Base-by-base conservation (phyloP, 2,797 vertebrate species). In the Labroides dimidiatus region DNA sequence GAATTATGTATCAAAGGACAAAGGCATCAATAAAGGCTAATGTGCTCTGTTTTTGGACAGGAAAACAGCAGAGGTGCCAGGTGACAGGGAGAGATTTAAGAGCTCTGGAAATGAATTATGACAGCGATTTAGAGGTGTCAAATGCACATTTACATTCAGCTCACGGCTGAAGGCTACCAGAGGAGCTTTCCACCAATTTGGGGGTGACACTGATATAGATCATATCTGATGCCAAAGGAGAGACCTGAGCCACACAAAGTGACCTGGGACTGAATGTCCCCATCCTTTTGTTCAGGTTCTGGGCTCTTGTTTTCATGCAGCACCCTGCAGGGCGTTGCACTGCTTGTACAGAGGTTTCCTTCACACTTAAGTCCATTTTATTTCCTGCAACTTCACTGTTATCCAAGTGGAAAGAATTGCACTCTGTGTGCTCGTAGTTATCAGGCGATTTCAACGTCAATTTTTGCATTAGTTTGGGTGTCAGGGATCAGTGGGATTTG, bases 101-200 rank as follows among this genome's bases (percentile, higher is more conserved):
- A 88, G 89, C 86, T 79, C 68, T 75, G 84, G 80, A 92, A 93
- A 93, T 93, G 90, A 91, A 87, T 86, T 90, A 90, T 92, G 93
- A 93, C 92, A 92, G 87, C 85, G 89, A 92, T 93, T 93, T 92
- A 91, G 91, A 93, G 82, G 86, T 89, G 89, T 89, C 91, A 91
- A 89, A 87, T 66, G 77, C 80, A 82, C 82, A 92, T 93, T 93
- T 91, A 87, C 90, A 93, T 93, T 91, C 90, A 53, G 78, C 84
- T 86, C 81, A 80, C 77, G 74, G 77, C 80, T 75, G 86, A 82
- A 83, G 72, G 73, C 82, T 76, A 84, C 68, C 87, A 71, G 51
- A 67, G 82, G 65, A 84, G 82, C 77, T 84, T 84, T 84, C 82
- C 82, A 71, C 75, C 86, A 87, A 88, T 92, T 87, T 91, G 84